Base-by-base conservation (phyloP, 2,888 invertebrate genomes). In the Rhyacophila evoluta region DNA sequence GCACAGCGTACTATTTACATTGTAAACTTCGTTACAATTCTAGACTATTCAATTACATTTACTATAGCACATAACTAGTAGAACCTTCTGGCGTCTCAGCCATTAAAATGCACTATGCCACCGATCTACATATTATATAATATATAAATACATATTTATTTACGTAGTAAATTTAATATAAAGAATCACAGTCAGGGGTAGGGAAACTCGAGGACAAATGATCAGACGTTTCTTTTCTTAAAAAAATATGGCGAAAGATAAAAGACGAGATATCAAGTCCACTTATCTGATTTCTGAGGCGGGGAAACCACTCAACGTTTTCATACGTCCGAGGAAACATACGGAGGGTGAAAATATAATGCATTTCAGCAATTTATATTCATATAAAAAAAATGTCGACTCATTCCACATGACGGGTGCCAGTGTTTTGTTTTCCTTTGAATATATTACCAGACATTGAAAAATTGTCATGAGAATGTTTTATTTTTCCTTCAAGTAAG, bases 351-450 rank as follows among this genome's bases (percentile, higher is more conserved):
- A 19, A 55, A 19, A 55, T 19, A 19, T 55, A 55, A 55, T 55
- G 55, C 55, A 19, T 55, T 55, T 55, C 55, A 55, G 55, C 25
- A 19, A 55, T 55, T 55, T 55, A 55, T 55, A 55, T 55, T 55
- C 55, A 55, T 55, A 55, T 55, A 55, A 55, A 55, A n/a, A n/a
- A 55, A 55, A 2, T 19, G 55, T 25, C 55, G 19, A 55, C 10
- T 19, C 55, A 55, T 55, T 55, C 25, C 8, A 8, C 19, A 4
- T 2, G 55, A 55, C 10, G 19, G 25, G 10, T 39, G 15, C 39
- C 15, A 6, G 15, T 39, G 10, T 6, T 4, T 15, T 39, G 39
- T 6, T 15, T 39, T 55, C 15, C 19, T 55, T 55, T 55, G 19
- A 55, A 55, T 19, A 25, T 55, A 33, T 4, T 33, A 55, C 19